These are phyloP conservation scores for Drosophila kanekoi DNA, from an alignment of 2,888 invertebrate species.

Conservation along the genomic window DNA sequence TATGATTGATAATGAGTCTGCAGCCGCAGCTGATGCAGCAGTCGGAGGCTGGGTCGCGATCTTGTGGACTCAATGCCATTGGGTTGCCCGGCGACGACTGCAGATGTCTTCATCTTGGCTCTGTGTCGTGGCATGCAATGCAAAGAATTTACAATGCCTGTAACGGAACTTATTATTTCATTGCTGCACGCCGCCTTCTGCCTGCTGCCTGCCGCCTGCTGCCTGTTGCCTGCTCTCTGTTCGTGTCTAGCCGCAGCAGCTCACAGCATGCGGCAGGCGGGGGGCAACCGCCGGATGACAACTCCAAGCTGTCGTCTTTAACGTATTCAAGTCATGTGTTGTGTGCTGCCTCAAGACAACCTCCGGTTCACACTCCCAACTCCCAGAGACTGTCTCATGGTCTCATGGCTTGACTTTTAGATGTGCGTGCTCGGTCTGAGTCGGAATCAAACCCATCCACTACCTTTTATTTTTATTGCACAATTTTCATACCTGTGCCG, in stretches of 20 bases:
- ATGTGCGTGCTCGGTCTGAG: conserved; percentile 13
- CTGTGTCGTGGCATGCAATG: conserved; percentile 40
- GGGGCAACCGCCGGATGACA: conserved; percentile 14
- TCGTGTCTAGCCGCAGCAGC: conserved; percentile 33
- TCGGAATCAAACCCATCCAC: conserved; percentile 13
- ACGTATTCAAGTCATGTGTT: conserved; percentile 57
- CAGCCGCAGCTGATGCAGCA: conserved; percentile 3
- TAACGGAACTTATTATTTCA: conserved; percentile 72
- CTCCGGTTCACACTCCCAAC: conserved; percentile 35
- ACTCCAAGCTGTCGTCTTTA: conserved; percentile 34
- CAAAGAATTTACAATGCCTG: conserved; percentile 63
- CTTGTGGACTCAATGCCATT: conserved; percentile 6
- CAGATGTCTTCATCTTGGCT: conserved; percentile 42
- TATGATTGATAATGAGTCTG: conserved; percentile 76
- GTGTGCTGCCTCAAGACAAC: conserved; percentile 19
- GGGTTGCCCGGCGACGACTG: neutral
- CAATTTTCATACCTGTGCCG: conserved; percentile 50
- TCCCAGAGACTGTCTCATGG: conserved; percentile 5
- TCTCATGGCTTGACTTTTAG: conserved; percentile 23
- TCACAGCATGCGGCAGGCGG: conserved; percentile 34
- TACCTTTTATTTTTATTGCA: conserved; percentile 25
- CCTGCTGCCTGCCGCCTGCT: neutral
- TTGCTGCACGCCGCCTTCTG: conserved; percentile 8
- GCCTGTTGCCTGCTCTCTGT: conserved; percentile 21
- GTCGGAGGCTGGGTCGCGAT: neutral